Evolutionary conservation across 1,140 invertebrate genomes (phyloP).

Genomic region (Drosophila grimshawi): DNA sequence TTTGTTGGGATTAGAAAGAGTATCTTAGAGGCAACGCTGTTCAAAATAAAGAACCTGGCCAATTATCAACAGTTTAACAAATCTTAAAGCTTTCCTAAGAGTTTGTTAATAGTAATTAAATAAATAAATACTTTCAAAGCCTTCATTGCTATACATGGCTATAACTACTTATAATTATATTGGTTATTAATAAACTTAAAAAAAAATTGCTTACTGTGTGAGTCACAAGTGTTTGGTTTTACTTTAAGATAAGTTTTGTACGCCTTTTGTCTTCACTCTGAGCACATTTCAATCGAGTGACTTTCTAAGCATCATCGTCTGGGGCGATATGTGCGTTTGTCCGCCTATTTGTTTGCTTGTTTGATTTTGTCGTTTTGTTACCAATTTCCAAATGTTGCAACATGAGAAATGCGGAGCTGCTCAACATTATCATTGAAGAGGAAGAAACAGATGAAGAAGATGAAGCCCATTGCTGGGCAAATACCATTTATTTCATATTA

Average conservation of each 20-base stretch:
- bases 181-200: no score
- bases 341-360: no score
- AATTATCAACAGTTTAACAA: no score
- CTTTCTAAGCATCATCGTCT: constrained; percentile 55
- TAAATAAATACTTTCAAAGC: no score
- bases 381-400: constrained; percentile 53
- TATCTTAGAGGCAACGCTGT: no score
- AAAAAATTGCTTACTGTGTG: neutral
- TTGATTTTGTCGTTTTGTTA: constrained; percentile 1
- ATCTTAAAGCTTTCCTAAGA: no score
- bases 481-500: constrained; percentile 65
- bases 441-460: neutral
- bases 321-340: neutral
- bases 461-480: constrained; percentile 18
- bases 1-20: no score
- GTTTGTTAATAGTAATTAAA: no score
- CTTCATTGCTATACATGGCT: no score
- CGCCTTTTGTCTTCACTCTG: neutral
- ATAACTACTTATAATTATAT: no score
- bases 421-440: constrained; percentile 41
- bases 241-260: neutral
- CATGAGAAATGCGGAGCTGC: constrained; percentile 78
- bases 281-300: constrained; percentile 57
- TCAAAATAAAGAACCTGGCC: no score
- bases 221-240: neutral